phyloP scores from a whole-genome alignment of 2,797 vertebrate species.

The Spea hammondii region DNA sequence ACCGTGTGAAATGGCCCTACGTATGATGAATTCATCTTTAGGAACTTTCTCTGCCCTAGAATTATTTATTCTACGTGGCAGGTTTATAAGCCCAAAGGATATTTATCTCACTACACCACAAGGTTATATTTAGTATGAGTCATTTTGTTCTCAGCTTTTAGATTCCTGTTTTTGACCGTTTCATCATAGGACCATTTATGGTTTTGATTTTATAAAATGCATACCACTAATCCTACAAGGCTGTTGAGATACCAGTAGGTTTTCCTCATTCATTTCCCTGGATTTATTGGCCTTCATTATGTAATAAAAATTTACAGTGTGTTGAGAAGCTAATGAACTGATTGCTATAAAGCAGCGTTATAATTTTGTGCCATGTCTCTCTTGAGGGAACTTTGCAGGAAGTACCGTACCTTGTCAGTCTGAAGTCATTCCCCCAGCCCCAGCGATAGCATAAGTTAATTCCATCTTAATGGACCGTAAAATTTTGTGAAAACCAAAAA shows the following conservation, averaged over 20 bases:
- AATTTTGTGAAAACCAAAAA: constrained; percentile 3
- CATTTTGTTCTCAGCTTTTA: too few relatives aligned
- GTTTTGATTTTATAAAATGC: too few relatives aligned
- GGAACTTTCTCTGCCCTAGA: too few relatives aligned
- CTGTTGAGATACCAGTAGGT: background rate
- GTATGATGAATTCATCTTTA: too few relatives aligned
- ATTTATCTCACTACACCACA: too few relatives aligned
- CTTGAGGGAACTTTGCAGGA: background rate
- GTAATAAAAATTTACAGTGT: background rate
- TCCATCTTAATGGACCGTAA: constrained; percentile 12
- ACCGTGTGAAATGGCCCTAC: too few relatives aligned
- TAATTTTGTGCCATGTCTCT: background rate
- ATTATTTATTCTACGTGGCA: too few relatives aligned
- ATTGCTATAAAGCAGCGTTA: background rate
- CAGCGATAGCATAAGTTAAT: background rate
- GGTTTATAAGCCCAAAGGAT: too few relatives aligned
- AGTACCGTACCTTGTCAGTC: background rate
- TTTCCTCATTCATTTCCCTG: constrained; percentile 4
- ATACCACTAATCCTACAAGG: too few relatives aligned
- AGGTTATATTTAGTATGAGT: too few relatives aligned
- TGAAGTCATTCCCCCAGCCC: background rate
- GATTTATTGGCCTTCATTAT: background rate
- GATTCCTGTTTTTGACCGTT: too few relatives aligned
- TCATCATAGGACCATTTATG: too few relatives aligned
- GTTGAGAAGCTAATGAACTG: constrained; percentile 17